These are phyloP conservation scores for Cantharis rufa DNA, from an alignment of 2,888 invertebrate genomes.

Conservation along the genomic window DNA sequence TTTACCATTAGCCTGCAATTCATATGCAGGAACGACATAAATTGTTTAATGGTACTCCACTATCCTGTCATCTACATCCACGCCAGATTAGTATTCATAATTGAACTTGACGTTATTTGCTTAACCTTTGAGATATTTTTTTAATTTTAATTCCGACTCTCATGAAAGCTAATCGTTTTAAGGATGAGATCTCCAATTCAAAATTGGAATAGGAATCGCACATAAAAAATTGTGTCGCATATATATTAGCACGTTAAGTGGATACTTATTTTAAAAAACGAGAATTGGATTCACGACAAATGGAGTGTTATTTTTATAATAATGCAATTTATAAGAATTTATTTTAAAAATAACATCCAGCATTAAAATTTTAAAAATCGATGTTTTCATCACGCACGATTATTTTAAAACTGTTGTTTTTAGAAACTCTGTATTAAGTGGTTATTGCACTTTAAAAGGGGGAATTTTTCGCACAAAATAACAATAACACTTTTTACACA, in stretches of 20 bases:
- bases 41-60: slow-evolving; percentile 23
- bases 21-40: slow-evolving; percentile 26
- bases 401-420: not conserved
- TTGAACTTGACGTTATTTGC: slow-evolving; percentile 21
- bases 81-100: slow-evolving; percentile 23
- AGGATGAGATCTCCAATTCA: not conserved
- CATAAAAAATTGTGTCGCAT: not conserved
- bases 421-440: not conserved
- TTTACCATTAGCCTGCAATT: slow-evolving; percentile 11
- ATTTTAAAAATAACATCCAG: not conserved
- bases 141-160: not conserved
- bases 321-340: not conserved
- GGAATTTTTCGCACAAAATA: not conserved
- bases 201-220: not conserved
- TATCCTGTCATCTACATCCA: slow-evolving; percentile 29
- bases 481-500: not conserved
- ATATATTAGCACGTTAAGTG: not conserved
- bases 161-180: not conserved
- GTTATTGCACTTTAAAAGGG: not conserved
- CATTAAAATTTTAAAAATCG: not conserved
- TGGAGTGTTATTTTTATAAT: not conserved
- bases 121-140: not conserved
- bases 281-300: not conserved
- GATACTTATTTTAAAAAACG: not conserved
- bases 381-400: not conserved